Evolutionary conservation across 2,797 vertebrate genomes (phyloP).

Genomic region (Phalanger gymnotis): DNA sequence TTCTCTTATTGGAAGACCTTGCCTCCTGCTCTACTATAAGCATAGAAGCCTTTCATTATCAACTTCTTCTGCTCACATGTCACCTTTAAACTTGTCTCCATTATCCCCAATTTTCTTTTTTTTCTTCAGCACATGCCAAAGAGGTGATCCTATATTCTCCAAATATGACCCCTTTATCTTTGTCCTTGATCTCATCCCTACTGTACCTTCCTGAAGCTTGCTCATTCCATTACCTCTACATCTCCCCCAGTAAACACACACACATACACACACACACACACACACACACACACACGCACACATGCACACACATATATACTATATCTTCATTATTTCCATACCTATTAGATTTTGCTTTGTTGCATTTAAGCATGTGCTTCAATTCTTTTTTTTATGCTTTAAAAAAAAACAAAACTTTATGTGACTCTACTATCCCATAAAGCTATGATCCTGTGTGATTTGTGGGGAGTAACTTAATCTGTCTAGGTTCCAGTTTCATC

Average conservation of each 20-base stretch:
- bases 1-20: background rate
- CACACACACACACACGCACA: no score
- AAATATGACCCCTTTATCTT: background rate
- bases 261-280: no score
- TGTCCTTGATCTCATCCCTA: background rate
- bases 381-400: background rate
- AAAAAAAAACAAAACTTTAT: background rate
- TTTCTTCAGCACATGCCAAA: background rate
- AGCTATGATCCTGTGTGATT: background rate
- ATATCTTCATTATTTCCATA: background rate
- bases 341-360: background rate
- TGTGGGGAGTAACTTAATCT: background rate
- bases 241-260: background rate
- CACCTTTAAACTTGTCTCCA: background rate
- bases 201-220: background rate
- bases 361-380: background rate
- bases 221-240: background rate
- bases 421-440: background rate
- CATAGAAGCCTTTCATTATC: background rate
- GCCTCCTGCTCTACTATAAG: background rate
- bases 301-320: no score
- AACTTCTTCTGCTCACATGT: background rate
- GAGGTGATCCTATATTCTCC: background rate
- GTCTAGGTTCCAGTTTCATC: background rate
- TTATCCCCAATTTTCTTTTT: background rate